Evolutionary conservation across 2,113 vertebrate species (phyloP).

Genomic region (Dipodomys ordii): DNA sequence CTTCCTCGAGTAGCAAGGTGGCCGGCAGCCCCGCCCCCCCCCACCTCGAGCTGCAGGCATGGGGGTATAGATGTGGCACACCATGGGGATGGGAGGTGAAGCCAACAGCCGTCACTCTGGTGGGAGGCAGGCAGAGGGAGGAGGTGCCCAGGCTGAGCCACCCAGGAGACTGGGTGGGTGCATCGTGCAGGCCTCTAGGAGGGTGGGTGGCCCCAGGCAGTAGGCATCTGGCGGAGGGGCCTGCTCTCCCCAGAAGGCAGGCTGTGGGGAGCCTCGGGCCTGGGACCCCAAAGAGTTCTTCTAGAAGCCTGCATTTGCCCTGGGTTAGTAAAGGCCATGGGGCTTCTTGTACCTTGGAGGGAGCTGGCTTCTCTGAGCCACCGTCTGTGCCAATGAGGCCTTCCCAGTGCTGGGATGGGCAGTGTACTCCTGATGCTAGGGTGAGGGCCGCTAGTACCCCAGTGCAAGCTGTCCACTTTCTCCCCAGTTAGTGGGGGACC

Average conservation of each 20-base stretch:
- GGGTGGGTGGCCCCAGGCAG: neutral
- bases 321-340: neutral
- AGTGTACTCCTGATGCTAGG: neutral
- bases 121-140: neutral
- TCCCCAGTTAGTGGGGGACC: neutral
- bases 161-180: neutral
- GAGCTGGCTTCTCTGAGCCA: neutral
- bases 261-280: neutral
- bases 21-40: too few species aligned
- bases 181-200: neutral
- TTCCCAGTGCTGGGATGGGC: neutral
- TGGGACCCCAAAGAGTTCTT: neutral
- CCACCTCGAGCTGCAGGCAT: neutral
- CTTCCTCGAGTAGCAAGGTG: too few species aligned
- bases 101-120: neutral
- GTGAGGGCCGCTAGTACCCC: neutral
- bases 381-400: neutral
- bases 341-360: neutral
- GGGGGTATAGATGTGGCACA: constrained; percentile 67
- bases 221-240: neutral
- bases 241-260: neutral
- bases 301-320: neutral
- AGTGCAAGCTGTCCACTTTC: neutral
- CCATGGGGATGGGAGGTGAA: neutral
- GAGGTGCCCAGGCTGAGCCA: neutral